These are phyloP conservation scores for Phrynocephalus forsythii DNA, from an alignment of 2,797 vertebrate species.

Conservation along the genomic window DNA sequence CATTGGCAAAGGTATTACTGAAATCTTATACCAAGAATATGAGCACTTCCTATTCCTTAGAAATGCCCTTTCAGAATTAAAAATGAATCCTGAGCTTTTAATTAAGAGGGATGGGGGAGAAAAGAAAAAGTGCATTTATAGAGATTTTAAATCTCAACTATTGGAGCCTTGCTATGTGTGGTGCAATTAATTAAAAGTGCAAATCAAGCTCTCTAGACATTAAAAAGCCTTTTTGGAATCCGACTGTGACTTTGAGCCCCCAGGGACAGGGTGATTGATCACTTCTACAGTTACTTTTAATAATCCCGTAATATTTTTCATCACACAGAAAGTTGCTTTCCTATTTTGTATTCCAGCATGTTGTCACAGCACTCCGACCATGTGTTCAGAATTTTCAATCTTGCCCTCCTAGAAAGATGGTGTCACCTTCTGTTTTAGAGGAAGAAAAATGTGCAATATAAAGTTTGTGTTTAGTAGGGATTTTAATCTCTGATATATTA, in stretches of 20 bases:
- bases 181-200: conserved; percentile 65
- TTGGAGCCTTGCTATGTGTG: conserved; percentile 39
- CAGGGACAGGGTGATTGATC: conserved; percentile 70
- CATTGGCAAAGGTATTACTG: background rate
- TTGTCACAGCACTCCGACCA: conserved; percentile 55
- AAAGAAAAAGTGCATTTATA: conserved; percentile 34
- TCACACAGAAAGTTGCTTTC: conserved; percentile 71
- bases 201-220: conserved; percentile 51
- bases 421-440: conserved; percentile 62
- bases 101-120: conserved; percentile 5
- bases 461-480: conserved; percentile 72
- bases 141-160: conserved; percentile 55
- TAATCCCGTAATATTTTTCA: conserved; percentile 73
- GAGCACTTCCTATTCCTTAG: conserved; percentile 46
- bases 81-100: conserved; percentile 57
- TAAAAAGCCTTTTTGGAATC: conserved; percentile 69
- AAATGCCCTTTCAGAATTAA: conserved; percentile 54
- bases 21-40: conserved; percentile 26
- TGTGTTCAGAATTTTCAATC: conserved; percentile 60
- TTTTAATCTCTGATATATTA: conserved; percentile 71
- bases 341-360: conserved; percentile 71
- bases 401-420: conserved; percentile 45
- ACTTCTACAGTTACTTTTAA: conserved; percentile 67
- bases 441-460: conserved; percentile 66
- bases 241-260: conserved; percentile 57